Evolutionary conservation across 2,797 vertebrate genomes (phyloP).

Genomic region (Chaetophractus vellerosus): DNA sequence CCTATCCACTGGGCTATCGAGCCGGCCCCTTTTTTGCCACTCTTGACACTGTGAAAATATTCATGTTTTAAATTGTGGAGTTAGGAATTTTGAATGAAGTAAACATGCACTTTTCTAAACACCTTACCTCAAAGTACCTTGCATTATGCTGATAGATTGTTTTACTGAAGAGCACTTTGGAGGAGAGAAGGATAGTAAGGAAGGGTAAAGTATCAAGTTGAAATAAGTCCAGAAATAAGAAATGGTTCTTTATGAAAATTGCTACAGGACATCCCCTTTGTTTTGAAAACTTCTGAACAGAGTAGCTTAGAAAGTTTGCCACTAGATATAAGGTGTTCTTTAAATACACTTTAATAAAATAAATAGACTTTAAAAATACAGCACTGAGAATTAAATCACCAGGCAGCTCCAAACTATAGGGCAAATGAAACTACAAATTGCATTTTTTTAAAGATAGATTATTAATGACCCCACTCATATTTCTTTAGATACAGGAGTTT

Average conservation of each 20-base stretch:
- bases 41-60: not conserved
- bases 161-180: not conserved
- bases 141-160: not conserved
- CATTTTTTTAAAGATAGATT: not conserved
- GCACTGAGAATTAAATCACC: constrained; percentile 62
- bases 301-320: constrained; percentile 18
- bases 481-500: no score
- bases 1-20: no score
- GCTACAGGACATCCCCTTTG: not conserved
- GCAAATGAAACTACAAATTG: constrained; percentile 74
- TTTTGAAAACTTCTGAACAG: constrained; percentile 61
- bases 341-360: constrained; percentile 51
- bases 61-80: not conserved
- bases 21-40: no score
- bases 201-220: not conserved
- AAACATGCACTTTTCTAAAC: not conserved
- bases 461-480: no score
- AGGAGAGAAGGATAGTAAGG: not conserved
- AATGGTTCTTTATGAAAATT: not conserved
- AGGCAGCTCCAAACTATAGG: constrained; percentile 43
- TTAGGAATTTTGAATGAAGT: constrained; percentile 28
- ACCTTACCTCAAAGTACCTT: not conserved
- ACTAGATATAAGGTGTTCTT: constrained; percentile 39
- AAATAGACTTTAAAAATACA: constrained; percentile 28
- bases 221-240: constrained; percentile 11